phyloP scores from a whole-genome alignment of 2,888 invertebrate species.

The Heliconius ethilla region DNA sequence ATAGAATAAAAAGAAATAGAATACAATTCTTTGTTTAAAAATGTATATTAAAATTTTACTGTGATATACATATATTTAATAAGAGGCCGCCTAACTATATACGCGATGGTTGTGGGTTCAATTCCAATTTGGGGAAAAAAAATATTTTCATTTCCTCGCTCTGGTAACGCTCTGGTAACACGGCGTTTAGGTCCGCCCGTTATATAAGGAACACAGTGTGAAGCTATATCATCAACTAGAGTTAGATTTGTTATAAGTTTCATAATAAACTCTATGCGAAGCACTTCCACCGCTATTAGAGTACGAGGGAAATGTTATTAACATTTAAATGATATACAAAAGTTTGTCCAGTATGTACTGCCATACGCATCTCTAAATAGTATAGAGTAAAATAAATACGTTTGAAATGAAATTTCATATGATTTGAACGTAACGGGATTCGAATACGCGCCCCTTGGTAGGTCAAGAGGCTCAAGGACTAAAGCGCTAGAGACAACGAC shows the following conservation, averaged over 20 bases:
- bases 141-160: not conserved
- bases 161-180: not conserved
- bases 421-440: not conserved
- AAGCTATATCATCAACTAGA: not conserved
- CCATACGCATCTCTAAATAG: not conserved
- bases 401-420: not conserved
- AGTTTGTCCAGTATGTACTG: not conserved
- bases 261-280: slow-evolving; percentile 1
- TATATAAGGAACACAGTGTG: not conserved
- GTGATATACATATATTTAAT: not conserved
- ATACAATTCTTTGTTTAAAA: not conserved
- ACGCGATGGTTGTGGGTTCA: not conserved
- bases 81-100: not conserved
- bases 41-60: not conserved
- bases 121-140: not conserved
- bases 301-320: not conserved
- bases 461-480: too few relatives aligned
- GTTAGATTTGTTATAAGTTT: slow-evolving; percentile 3
- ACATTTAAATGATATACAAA: slow-evolving; percentile 8
- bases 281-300: not conserved
- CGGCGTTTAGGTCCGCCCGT: too few relatives aligned
- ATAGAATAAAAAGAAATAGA: not conserved
- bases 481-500: too few relatives aligned
- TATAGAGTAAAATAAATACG: not conserved
- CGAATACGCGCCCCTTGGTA: not conserved